Evolutionary conservation across 2,888 invertebrate species (phyloP).

Genomic region (Callyntrura sp.): DNA sequence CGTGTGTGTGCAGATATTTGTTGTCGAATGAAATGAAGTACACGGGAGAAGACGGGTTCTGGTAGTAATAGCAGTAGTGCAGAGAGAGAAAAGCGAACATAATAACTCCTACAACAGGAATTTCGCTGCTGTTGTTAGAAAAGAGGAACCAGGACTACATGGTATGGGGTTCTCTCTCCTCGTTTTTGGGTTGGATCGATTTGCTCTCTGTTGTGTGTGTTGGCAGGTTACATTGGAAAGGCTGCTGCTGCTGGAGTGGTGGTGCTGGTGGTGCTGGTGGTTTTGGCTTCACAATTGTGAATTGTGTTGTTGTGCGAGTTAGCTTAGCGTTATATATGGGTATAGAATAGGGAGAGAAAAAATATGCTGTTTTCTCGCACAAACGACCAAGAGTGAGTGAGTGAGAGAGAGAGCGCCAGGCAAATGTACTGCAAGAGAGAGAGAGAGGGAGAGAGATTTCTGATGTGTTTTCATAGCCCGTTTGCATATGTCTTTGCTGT

Average conservation of each 20-base stretch:
- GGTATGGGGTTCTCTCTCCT: neutral
- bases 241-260: conserved; percentile 1
- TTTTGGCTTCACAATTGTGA: neutral
- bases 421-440: neutral
- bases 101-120: conserved; percentile 35
- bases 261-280: too few species aligned
- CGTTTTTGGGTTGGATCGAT: conserved; percentile 46
- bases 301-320: neutral
- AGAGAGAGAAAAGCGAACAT: too few species aligned
- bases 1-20: neutral
- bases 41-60: neutral
- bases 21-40: neutral
- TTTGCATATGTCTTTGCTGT: neutral
- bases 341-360: neutral
- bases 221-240: too few species aligned
- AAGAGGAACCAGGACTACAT: conserved; percentile 34
- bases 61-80: too few species aligned
- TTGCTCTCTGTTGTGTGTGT: conserved; percentile 16
- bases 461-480: neutral
- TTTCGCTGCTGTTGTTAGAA: conserved; percentile 4
- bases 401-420: neutral
- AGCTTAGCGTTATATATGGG: too few species aligned
- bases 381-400: neutral
- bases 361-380: neutral
- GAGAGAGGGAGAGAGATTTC: neutral